Evolutionary conservation across 2,797 vertebrate species (phyloP).

Genomic region (Lateolabrax maculatus): DNA sequence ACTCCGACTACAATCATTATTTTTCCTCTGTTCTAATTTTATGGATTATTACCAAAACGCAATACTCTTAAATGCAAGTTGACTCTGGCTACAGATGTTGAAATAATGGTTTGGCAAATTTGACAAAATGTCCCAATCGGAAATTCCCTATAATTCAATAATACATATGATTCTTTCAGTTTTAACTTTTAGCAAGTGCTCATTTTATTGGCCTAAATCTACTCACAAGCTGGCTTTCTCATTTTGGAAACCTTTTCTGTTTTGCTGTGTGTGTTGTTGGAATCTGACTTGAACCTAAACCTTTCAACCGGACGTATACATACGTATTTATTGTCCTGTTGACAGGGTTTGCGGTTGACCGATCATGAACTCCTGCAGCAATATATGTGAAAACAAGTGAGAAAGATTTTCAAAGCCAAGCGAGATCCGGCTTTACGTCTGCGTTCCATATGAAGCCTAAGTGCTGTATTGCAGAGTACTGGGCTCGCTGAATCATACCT

Average conservation of each 20-base stretch:
- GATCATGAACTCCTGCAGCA: slow-evolving; percentile 30
- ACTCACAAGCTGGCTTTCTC: not conserved
- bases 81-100: not conserved
- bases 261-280: not conserved
- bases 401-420: slow-evolving; percentile 28
- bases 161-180: too few relatives aligned
- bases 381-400: slow-evolving; percentile 18
- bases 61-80: not conserved
- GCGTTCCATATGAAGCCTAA: slow-evolving; percentile 50
- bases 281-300: not conserved
- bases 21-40: not conserved
- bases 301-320: too few relatives aligned
- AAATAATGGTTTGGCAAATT: not conserved
- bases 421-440: slow-evolving; percentile 36
- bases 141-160: fast-evolving
- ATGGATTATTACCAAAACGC: not conserved
- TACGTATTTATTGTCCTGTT: too few relatives aligned
- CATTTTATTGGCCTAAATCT: not conserved
- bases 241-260: not conserved
- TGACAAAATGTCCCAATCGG: not conserved
- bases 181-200: not conserved
- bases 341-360: slow-evolving; percentile 41
- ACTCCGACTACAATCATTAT: not conserved
- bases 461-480: slow-evolving; percentile 49
- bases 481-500: slow-evolving; percentile 69